Evolutionary conservation across 2,113 vertebrate species (phyloP).

Genomic region (Diphyllodes magnificus): DNA sequence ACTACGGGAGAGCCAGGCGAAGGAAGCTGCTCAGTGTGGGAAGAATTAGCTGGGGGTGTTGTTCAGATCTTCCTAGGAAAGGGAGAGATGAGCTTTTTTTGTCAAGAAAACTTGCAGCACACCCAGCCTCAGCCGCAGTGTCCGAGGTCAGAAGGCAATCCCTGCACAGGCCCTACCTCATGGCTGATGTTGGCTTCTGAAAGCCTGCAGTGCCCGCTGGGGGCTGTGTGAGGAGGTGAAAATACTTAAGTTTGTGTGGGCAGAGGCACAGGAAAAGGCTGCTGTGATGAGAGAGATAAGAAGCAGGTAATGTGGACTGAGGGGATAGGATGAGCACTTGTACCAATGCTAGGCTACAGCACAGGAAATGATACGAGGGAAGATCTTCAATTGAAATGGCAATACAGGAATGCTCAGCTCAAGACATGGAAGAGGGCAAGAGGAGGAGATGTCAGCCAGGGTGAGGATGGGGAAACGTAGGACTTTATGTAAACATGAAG

Average conservation of each 20-base stretch:
- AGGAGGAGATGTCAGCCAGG: neutral
- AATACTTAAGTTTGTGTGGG: rapidly evolving
- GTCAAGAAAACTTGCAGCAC: neutral
- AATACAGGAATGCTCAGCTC: neutral
- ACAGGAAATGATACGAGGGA: rapidly evolving
- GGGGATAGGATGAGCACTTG: neutral
- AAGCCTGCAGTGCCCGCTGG: neutral
- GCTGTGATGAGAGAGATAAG: neutral
- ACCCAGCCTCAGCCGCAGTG: neutral
- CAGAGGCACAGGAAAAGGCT: neutral
- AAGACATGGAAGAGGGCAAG: neutral
- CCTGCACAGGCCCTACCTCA: neutral
- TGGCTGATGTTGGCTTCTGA: neutral
- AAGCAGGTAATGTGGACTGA: neutral
- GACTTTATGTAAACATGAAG: neutral
- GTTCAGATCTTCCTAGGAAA: neutral
- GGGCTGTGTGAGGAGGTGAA: neutral
- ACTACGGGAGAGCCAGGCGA: neutral
- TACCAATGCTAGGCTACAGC: neutral
- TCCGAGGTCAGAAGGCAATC: neutral
- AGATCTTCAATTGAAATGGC: neutral
- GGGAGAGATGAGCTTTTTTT: neutral
- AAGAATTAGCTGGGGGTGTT: neutral
- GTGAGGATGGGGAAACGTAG: rapidly evolving
- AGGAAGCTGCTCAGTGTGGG: neutral